Evolutionary conservation across 2,888 invertebrate species (phyloP).

Genomic region (Prosapia bicincta): DNA sequence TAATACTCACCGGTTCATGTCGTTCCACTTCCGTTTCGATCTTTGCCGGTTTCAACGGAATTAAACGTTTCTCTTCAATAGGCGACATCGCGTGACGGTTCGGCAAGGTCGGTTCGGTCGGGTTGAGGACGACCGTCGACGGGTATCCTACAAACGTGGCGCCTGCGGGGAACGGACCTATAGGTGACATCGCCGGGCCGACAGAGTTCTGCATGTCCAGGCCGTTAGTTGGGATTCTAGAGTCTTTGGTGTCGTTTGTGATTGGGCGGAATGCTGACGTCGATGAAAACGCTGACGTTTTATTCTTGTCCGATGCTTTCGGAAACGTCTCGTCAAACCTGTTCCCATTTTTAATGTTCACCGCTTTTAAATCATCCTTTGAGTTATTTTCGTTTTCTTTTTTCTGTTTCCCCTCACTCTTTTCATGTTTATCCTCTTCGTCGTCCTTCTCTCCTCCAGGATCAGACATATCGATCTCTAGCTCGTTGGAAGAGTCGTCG

Average conservation of each 20-base stretch:
- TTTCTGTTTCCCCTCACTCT: constrained; percentile 50
- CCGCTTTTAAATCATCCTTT: constrained; percentile 32
- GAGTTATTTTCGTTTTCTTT: constrained; percentile 40
- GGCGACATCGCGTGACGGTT: constrained; percentile 40
- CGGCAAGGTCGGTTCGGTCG: constrained; percentile 28
- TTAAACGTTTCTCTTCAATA: constrained; percentile 50
- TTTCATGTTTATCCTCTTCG: constrained; percentile 48
- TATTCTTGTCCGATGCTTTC: constrained; percentile 21
- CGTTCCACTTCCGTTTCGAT: constrained; percentile 42
- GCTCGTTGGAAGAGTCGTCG: constrained; percentile 72
- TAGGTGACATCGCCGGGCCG: constrained; percentile 42
- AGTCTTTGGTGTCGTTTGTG: constrained; percentile 57
- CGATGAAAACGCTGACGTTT: constrained; percentile 22
- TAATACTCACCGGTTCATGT: constrained; percentile 39
- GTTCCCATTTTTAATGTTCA: constrained; percentile 25
- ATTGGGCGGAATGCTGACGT: constrained; percentile 80
- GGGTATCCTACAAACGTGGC: constrained; percentile 66
- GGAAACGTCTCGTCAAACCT: constrained; percentile 23
- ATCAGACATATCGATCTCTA: constrained; percentile 77
- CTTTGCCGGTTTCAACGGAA: constrained; percentile 50
- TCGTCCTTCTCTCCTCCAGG: constrained; percentile 61
- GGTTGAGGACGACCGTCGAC: constrained; percentile 25
- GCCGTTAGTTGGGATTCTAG: constrained; percentile 42
- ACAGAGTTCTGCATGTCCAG: constrained; percentile 39
- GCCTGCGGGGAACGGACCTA: constrained; percentile 64